Conservation (phyloP, 2,888 invertebrate genomes). For the Aphodius granarius region DNA sequence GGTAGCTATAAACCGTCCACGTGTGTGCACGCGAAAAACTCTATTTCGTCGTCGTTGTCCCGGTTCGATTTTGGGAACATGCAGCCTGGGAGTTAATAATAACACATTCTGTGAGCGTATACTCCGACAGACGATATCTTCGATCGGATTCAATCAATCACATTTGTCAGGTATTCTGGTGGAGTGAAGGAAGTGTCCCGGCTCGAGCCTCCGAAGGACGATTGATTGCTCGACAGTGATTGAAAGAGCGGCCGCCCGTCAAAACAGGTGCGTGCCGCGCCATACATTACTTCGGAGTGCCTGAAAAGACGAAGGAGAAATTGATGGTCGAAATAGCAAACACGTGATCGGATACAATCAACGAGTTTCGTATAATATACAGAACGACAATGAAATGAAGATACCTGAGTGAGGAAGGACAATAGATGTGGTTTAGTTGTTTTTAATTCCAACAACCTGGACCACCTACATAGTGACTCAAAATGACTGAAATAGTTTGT, state of each 20-base stretch:
- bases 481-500: no score
- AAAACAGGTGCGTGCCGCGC: conserved; percentile 41
- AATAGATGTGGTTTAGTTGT: neutral
- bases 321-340: conserved; percentile 3
- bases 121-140: conserved; percentile 35
- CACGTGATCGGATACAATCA: neutral
- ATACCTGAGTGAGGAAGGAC: neutral
- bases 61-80: neutral
- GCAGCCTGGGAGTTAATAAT: neutral
- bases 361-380: neutral
- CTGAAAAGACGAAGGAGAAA: neutral
- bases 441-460: no score
- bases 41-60: neutral
- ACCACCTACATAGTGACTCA: no score
- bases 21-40: neutral
- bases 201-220: conserved; percentile 49
- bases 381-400: neutral
- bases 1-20: neutral
- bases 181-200: conserved; percentile 39
- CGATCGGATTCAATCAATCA: conserved; percentile 52
- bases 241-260: conserved; percentile 45
- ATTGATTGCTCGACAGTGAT: conserved; percentile 53
- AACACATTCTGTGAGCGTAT: neutral
- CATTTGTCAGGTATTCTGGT: conserved; percentile 50
- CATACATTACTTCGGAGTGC: conserved; percentile 36